A percentile compares a stretch with the other conserved stretches of the same genome.
phyloP scores from a whole-genome alignment of 2,797 vertebrate genomes.

The Hafferia zeledoni region DNA sequence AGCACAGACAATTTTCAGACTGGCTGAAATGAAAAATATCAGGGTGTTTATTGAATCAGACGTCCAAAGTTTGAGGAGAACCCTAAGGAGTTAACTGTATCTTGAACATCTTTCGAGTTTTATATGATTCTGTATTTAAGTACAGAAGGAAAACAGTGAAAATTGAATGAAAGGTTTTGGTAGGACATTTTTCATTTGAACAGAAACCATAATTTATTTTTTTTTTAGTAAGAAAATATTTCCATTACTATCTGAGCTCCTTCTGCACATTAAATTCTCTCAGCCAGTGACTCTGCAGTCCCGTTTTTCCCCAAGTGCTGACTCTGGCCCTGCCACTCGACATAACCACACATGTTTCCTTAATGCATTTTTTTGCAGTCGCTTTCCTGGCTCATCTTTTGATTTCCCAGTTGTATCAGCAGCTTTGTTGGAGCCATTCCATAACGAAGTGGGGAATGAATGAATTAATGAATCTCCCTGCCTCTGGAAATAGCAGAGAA shows the following conservation, averaged over 20 bases:
- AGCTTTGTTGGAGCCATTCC: background rate
- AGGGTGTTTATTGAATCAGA: background rate
- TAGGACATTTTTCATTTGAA: background rate
- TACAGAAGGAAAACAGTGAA: background rate
- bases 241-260: background rate
- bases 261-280: background rate
- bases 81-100: background rate
- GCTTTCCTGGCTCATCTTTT: background rate
- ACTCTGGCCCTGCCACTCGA: background rate
- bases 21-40: background rate
- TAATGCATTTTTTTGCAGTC: background rate
- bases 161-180: background rate
- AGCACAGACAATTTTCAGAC: background rate
- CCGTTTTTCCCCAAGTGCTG: background rate
- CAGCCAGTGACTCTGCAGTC: background rate
- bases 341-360: background rate
- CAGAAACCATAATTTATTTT: background rate
- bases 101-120: background rate
- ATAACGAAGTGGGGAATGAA: background rate
- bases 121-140: background rate
- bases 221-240: background rate
- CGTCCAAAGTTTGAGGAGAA: background rate
- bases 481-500: background rate
- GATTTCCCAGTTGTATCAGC: constrained; percentile 35
- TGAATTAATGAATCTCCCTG: background rate